Evolutionary conservation across 2,888 invertebrate genomes (phyloP), one percentile per base, ranked within the genome.

Genomic region (Erynnis tages): DNA sequence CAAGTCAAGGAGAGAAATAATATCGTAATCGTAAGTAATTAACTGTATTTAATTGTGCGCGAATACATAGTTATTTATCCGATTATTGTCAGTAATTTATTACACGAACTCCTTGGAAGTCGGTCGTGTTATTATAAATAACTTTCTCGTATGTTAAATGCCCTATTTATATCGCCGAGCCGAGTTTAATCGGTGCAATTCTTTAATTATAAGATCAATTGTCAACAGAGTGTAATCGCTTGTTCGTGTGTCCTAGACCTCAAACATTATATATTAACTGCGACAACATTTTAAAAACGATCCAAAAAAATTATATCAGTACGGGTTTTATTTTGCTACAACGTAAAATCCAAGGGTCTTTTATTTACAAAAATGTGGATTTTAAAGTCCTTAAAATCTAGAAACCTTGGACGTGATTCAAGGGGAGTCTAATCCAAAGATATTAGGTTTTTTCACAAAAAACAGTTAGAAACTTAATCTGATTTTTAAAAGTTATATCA

Each of bases 101-200:
- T 38, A 60, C 60, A 58, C 50, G 67, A 61, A 61, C 58, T 69
- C 67, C 67, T 69, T 71, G 67, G 60, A 59, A 49, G 49, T 25
- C 34, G 49, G 38, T 32, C 41, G 48, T 25, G 10, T 48, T 10
- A 5, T 16, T 46, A 30, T 49, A 49, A 49, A 49, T 49, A 49
- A 49, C 41, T 49, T 49, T 49, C 41, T 49, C 49, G 41, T 41
- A 40, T 41, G 34, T 27, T 41, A 41, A 41, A 49, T 41, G 49
- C 34, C 14, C 34, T 27, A 41, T 27, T 35, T 49, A 27, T 49
- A 49, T 41, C 49, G 19, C 27, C 13, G 27, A 27, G 21, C 44
- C 4, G 32, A 21, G 7, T 44, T 44, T 44, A 34, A 32, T 32
- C 21, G 41, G 34, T 16, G 49, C 27, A 41, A 41, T 41, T 34